phyloP scores from a whole-genome alignment of 2,797 vertebrate species.

The Sylvilagus floridanus region DNA sequence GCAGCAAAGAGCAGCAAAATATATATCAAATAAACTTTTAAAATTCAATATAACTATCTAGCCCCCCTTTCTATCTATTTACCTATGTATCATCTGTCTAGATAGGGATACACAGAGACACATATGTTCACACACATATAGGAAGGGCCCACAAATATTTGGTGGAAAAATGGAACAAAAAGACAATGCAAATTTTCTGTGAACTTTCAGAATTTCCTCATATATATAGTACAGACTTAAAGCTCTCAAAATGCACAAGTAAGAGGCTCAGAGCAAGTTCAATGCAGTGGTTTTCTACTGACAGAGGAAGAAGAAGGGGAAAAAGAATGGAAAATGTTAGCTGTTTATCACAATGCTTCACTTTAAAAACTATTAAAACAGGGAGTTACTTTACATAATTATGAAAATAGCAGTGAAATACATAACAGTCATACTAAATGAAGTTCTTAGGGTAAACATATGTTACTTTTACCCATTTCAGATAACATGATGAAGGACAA shows the following conservation, averaged over 20 bases:
- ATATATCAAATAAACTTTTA: neutral
- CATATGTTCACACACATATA: no score
- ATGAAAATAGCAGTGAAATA: neutral
- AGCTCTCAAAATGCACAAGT: neutral
- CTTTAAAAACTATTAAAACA: neutral
- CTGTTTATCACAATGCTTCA: neutral
- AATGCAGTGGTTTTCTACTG: neutral
- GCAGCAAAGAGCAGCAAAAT: neutral
- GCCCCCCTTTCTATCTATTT: no score
- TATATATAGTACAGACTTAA: neutral
- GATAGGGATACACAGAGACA: neutral
- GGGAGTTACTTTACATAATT: neutral
- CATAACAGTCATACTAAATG: neutral
- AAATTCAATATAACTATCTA: neutral
- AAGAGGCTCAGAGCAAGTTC: neutral
- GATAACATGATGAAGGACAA: neutral
- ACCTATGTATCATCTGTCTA: no score
- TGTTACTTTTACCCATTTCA: neutral
- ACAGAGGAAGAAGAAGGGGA: neutral
- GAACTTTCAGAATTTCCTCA: no score
- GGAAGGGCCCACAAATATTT: no score
- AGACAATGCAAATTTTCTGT: no score
- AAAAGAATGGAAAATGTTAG: neutral
- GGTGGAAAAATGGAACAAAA: no score
- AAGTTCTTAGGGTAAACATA: neutral